These are phyloP conservation scores for Caranx ignobilis DNA, from an alignment of 2,113 vertebrate genomes.

Conservation along the genomic window DNA sequence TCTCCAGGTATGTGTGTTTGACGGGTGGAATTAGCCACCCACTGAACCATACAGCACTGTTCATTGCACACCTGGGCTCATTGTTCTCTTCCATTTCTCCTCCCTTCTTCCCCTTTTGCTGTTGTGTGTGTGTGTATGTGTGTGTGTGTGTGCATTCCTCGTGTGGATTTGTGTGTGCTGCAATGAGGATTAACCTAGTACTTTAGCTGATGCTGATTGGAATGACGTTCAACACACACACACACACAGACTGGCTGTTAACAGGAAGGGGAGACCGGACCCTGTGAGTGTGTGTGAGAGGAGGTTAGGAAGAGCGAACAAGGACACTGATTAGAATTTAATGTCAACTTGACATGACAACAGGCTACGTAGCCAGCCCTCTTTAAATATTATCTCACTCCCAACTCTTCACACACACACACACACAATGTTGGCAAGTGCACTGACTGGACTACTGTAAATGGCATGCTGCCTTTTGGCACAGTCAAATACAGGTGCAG, in stretches of 20 bases:
- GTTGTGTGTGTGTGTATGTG: conserved; percentile 12
- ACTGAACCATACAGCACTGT: conserved; percentile 25
- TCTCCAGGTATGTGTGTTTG: conserved; percentile 41
- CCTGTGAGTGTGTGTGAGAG: not conserved
- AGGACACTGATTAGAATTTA: conserved; percentile 30
- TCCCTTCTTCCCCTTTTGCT: not conserved
- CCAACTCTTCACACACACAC: not conserved
- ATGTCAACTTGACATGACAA: conserved; percentile 14
- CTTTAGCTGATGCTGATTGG: conserved; percentile 78
- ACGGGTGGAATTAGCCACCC: conserved; percentile 44
- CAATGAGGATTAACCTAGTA: conserved; percentile 78
- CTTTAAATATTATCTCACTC: not conserved
- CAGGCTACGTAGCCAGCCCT: not conserved
- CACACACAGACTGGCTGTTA: conserved; percentile 40
- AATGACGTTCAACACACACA: conserved; percentile 64
- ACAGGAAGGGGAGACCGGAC: conserved; percentile 24
- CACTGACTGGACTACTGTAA: conserved; percentile 28
- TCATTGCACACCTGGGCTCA: conserved; percentile 34
- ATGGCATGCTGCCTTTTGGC: conserved; percentile 64
- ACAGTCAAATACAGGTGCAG: conserved; percentile 48
- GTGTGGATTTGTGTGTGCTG: conserved; percentile 61
- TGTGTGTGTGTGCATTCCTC: conserved; percentile 21
- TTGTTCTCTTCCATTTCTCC: conserved; percentile 22
- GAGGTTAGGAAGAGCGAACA: too few species aligned
- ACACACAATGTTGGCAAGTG: conserved; percentile 25